These are phyloP conservation scores for Diarsia brunnea DNA, from an alignment of 2,888 invertebrate genomes.

Conservation along the genomic window DNA sequence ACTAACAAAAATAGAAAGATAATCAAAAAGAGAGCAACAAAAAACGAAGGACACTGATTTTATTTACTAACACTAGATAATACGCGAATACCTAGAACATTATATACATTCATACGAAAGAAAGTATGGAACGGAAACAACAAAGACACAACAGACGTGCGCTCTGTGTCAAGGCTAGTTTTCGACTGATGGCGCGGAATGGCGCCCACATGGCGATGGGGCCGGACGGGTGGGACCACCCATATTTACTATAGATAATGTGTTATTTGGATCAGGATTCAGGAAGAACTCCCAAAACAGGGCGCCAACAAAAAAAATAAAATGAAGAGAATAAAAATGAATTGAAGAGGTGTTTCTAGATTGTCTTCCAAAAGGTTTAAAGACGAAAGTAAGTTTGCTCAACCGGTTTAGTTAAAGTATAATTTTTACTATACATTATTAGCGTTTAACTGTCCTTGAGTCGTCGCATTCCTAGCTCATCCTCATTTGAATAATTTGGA, in stretches of 20 bases:
- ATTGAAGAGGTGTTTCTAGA: neutral
- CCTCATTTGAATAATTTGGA: neutral
- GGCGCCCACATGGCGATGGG: conserved; percentile 2
- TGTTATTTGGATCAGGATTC: conserved; percentile 20
- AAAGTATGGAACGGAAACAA: neutral
- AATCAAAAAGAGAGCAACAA: neutral
- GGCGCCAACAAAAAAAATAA: neutral
- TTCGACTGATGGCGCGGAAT: conserved; percentile 22
- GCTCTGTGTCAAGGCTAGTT: neutral
- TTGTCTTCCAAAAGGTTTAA: neutral
- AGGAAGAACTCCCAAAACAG: neutral
- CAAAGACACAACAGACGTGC: conserved; percentile 6
- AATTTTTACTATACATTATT: neutral
- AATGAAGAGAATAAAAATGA: too few relatives aligned
- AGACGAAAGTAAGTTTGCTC: neutral
- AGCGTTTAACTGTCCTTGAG: neutral
- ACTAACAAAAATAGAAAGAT: neutral
- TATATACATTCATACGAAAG: neutral
- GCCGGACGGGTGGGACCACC: neutral
- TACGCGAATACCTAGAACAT: neutral
- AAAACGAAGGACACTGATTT: conserved; percentile 3
- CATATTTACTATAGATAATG: neutral
- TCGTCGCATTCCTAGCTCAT: conserved; percentile 1
- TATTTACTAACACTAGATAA: conserved; percentile 15
- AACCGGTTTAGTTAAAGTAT: neutral